Evolutionary conservation across 2,113 vertebrate genomes (phyloP).

Genomic region (Phaethornis superciliosus): DNA sequence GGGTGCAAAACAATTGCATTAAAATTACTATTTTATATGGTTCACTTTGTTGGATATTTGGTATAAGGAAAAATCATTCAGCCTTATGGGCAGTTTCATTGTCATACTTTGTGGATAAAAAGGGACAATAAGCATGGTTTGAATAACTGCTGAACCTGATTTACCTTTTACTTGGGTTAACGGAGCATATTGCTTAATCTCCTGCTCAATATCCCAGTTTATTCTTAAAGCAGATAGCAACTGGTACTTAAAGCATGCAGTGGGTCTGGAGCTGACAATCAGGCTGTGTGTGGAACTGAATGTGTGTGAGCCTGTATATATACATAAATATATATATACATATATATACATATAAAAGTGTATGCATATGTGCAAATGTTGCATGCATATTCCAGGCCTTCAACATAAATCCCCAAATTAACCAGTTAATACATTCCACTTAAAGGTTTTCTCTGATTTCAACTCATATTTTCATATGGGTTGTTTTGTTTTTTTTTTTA

Average conservation of each 20-base stretch:
- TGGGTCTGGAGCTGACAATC: neutral
- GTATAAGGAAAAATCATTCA: neutral
- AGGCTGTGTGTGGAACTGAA: neutral
- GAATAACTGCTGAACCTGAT: neutral
- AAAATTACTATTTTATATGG: neutral
- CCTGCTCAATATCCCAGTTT: neutral
- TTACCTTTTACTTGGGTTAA: neutral
- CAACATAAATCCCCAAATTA: neutral
- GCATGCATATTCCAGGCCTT: neutral
- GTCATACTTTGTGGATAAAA: neutral
- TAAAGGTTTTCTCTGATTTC: neutral
- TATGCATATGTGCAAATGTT: neutral
- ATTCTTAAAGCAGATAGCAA: neutral
- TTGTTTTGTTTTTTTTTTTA: neutral
- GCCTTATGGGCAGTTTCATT: neutral
- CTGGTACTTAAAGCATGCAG: neutral
- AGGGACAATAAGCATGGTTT: neutral
- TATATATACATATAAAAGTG: accelerated
- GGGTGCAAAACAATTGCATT: neutral
- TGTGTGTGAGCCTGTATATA: neutral
- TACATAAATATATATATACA: neutral
- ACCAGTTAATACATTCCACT: neutral
- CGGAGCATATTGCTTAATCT: neutral
- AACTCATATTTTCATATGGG: neutral
- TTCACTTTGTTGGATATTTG: neutral